Conservation (phyloP, 2,113 vertebrate species). For the Meleagris gallopavo region DNA sequence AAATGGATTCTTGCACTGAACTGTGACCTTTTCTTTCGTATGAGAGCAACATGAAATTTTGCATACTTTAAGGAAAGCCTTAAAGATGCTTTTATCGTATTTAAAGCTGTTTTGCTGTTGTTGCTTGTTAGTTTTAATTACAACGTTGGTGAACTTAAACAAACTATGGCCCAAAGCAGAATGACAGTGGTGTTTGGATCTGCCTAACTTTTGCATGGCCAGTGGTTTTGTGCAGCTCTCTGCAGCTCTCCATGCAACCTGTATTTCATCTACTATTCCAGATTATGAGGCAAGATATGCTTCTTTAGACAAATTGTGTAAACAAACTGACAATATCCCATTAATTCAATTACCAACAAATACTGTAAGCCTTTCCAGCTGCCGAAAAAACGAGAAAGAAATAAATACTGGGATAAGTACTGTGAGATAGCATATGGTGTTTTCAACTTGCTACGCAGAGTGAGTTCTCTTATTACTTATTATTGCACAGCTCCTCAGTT, state of each 20-base stretch:
- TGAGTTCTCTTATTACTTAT: not conserved
- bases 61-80: not conserved
- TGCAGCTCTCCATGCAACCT: not conserved
- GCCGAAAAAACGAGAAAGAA: not conserved
- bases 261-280: not conserved
- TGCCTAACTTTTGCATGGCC: not conserved
- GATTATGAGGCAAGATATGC: not conserved
- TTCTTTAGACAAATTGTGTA: not conserved
- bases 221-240: not conserved
- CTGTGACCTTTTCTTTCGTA: not conserved
- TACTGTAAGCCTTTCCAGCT: not conserved
- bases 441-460: not conserved
- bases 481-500: not conserved
- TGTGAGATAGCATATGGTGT: not conserved
- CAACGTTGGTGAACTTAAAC: not conserved
- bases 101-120: not conserved
- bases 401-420: not conserved
- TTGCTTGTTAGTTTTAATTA: not conserved
- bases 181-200: accelerated
- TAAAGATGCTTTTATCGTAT: not conserved
- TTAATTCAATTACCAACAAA: not conserved
- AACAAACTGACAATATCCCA: not conserved
- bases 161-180: not conserved
- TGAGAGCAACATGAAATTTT: not conserved
- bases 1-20: not conserved